Evolutionary conservation across 2,797 vertebrate genomes (phyloP).

Genomic region (Sebastes taczanowskii): DNA sequence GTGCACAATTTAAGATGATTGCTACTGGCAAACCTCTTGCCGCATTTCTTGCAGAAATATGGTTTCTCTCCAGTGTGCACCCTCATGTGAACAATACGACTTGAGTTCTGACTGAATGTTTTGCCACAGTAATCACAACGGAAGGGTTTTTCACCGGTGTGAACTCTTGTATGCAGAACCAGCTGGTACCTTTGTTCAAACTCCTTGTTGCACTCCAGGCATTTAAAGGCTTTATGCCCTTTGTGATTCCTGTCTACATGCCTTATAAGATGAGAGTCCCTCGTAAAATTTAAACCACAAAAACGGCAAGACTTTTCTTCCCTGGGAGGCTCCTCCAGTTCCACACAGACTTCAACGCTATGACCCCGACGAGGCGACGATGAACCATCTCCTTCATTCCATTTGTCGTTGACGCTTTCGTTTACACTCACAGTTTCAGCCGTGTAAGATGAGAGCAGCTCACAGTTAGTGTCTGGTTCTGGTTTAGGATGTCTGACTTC

Average conservation of each 20-base stretch:
- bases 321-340: background rate
- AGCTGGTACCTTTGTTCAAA: constrained; percentile 18
- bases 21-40: background rate
- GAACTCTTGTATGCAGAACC: background rate
- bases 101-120: constrained; percentile 2
- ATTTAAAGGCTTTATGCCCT: constrained; percentile 29
- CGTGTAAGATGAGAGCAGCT: background rate
- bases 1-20: background rate
- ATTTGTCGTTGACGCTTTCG: background rate
- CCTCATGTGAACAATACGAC: constrained; percentile 15
- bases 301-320: background rate
- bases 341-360: background rate
- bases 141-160: constrained; percentile 3
- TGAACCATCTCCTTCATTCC: background rate
- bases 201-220: constrained; percentile 27
- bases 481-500: background rate
- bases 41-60: constrained; percentile 17
- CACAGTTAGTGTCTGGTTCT: background rate
- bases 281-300: background rate
- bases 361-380: background rate
- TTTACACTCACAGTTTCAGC: background rate
- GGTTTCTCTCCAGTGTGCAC: constrained; percentile 22
- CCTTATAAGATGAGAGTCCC: constrained; percentile 1
- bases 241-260: constrained; percentile 18
- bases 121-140: background rate